A percentile compares a stretch with the other conserved stretches of the same genome.
phyloP scores from a whole-genome alignment of 2,888 invertebrate species.

The Lycia hirtaria region DNA sequence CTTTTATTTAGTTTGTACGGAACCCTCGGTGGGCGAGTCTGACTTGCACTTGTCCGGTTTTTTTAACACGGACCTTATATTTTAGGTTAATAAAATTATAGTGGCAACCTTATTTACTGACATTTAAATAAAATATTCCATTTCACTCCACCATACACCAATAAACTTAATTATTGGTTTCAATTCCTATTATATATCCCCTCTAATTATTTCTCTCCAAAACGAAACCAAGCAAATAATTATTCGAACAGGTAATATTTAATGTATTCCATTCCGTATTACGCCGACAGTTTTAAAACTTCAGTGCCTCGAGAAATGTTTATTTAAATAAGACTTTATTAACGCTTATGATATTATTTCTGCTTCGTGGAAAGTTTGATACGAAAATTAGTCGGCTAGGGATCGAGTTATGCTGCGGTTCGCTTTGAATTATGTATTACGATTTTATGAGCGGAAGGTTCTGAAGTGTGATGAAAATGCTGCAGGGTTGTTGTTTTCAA shows the following conservation, averaged over 20 bases:
- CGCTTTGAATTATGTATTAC: constrained; percentile 9
- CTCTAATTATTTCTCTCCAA: constrained; percentile 46
- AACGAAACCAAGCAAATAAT: constrained; percentile 56
- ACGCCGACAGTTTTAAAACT: constrained; percentile 55
- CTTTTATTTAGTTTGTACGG: too few relatives aligned
- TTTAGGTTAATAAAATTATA: too few relatives aligned
- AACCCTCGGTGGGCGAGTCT: too few relatives aligned
- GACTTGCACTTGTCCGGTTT: too few relatives aligned
- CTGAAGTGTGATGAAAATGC: background rate
- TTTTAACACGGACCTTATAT: too few relatives aligned
- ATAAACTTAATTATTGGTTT: too few relatives aligned
- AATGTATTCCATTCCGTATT: constrained; percentile 65
- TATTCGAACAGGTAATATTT: constrained; percentile 64
- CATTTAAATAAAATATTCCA: too few relatives aligned
- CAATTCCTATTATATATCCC: background rate
- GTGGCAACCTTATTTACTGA: too few relatives aligned
- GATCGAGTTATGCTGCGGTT: constrained; percentile 10
- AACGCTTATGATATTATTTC: constrained; percentile 34
- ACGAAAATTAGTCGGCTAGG: constrained; percentile 18
- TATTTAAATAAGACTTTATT: constrained; percentile 51
- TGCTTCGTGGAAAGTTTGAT: constrained; percentile 27
- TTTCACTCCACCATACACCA: too few relatives aligned
- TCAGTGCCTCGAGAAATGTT: constrained; percentile 45
- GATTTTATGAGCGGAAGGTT: background rate
- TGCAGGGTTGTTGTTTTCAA: too few relatives aligned